Evolutionary conservation across 1,140 invertebrate species (phyloP), one percentile per base, ranked within the genome.

Genomic region (Gonatopus flavifemur): DNA sequence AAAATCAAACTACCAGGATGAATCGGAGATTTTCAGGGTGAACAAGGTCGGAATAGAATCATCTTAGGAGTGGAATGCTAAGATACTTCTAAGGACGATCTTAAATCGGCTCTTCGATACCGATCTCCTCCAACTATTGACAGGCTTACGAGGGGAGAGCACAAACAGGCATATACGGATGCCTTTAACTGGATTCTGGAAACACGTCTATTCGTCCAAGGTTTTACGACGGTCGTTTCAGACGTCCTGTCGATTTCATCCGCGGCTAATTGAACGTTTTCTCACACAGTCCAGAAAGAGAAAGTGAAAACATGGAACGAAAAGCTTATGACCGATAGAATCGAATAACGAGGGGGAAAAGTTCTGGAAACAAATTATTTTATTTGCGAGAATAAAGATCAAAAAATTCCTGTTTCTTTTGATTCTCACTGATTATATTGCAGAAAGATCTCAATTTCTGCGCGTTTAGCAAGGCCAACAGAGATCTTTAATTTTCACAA

Each of bases 241-340:
- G 62, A 67, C 59, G 55, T 70, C 63, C 66, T 69, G 65, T 72
- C 66, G 66, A 72, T 70, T 66, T 59, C 60, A 54, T 63, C 40
- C 55, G 53, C 38, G 35, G 57, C 67, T 72, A 76, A 74, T 71
- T 73, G 70, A 74, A 69, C 60, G 59, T 69, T 68, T 72, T 72
- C 70, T 73, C 70, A 74, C 71, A 70, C 57, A 56, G 18, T 53
- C 36, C 39, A 54, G 45, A 52, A 25, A 55, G 36, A 54, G n/a
- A 20, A 21, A 19, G 19, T 8, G 16, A 25, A 20, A n/a, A 62
- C 41, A 58, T 33, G 42, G 41, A 59, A 57, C 57, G 50, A 48
- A 54, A 49, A 35, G 13, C 6, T 6, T 7, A 7, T 7, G 12
- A 28, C 6, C 6, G 12, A 44, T 44, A 41, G 12, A 12, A 24